Evolutionary conservation across 2,888 invertebrate species (phyloP).

Genomic region (Dryobota labecula): DNA sequence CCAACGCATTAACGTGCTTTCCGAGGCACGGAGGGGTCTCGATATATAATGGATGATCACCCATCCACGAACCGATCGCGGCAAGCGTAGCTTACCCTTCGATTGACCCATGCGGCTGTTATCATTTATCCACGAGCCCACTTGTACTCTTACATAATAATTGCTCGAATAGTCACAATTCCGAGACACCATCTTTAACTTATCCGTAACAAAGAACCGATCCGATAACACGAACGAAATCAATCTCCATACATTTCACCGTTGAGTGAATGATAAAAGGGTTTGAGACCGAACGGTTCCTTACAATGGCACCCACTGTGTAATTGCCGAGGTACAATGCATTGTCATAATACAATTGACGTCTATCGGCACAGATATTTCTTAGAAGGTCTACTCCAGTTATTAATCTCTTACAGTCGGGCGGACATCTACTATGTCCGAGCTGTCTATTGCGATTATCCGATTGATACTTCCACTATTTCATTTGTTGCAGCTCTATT

Average conservation of each 20-base stretch:
- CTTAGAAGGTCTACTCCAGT: slow-evolving; percentile 51
- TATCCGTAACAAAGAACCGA: slow-evolving; percentile 64
- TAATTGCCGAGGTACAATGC: slow-evolving; percentile 79
- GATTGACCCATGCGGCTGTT: neutral
- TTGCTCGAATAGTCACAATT: slow-evolving; percentile 30
- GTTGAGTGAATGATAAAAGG: slow-evolving; percentile 74
- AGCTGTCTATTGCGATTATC: slow-evolving; percentile 52
- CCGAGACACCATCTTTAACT: slow-evolving; percentile 33
- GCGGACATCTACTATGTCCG: slow-evolving; percentile 47
- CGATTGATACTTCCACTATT: slow-evolving; percentile 47
- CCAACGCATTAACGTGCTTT: neutral
- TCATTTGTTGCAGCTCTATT: slow-evolving; percentile 44
- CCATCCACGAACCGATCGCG: neutral
- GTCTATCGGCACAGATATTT: slow-evolving; percentile 73
- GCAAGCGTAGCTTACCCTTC: neutral
- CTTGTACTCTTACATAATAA: neutral
- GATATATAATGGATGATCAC: no score
- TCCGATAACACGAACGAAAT: slow-evolving; percentile 74
- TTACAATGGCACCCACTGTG: slow-evolving; percentile 76
- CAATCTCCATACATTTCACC: slow-evolving; percentile 79
- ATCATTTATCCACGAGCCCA: neutral
- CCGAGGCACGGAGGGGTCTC: no score
- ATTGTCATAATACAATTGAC: slow-evolving; percentile 80
- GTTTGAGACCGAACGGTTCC: slow-evolving; percentile 69
- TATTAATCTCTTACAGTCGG: slow-evolving; percentile 62